Evolutionary conservation across 2,113 vertebrate species (phyloP), one percentile per base, ranked within the genome.

Genomic region (Opisthocomus hoazin): DNA sequence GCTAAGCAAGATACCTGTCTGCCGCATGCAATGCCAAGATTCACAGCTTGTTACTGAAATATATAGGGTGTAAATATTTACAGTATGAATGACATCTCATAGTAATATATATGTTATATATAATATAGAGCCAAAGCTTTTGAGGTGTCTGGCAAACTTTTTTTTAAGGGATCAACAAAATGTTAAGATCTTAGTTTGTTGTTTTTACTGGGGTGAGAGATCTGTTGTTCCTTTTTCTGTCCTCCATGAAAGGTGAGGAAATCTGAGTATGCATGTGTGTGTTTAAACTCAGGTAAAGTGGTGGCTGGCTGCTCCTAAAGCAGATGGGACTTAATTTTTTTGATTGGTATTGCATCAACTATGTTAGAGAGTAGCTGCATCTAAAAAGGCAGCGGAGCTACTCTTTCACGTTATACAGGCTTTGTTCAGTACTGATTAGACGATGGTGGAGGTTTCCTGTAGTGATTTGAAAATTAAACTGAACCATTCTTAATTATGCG

Each of bases 401-500:
- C 58, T 65, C 26, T 74, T 79, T 65, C 41, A 15, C 70, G 36
- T 75, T 41, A 4, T 7, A 21, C 29, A 80, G 75, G 63, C 90
- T 85, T 90, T 71, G 56, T 82, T 91, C 74, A 56, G 78, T 48
- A 15, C 53, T 61, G 53, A 36, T 79, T 53, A 57, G 81, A 87
- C 84, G 85, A 85, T 80, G 82, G 61, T 87, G 48, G 61, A 86
- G 70, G 54, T 85, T 84, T 79, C 45, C 54, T 53, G 63, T 36
- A 77, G 61, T 6, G 19, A 77, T 90, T 65, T 88, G 75, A 90
- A 86, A 95, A 93, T 80, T 75, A 76, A 90, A 61, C 80, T 2
- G 9, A 96, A 61, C 66, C 37, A 20, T 89, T 94, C 66, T 70
- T 89, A 86, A 89, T 94, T 88, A 90, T n/a, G 90, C 71, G 50